These are phyloP conservation scores for Phyllopteryx taeniolatus DNA, from an alignment of 2,113 vertebrate species.

Conservation along the genomic window DNA sequence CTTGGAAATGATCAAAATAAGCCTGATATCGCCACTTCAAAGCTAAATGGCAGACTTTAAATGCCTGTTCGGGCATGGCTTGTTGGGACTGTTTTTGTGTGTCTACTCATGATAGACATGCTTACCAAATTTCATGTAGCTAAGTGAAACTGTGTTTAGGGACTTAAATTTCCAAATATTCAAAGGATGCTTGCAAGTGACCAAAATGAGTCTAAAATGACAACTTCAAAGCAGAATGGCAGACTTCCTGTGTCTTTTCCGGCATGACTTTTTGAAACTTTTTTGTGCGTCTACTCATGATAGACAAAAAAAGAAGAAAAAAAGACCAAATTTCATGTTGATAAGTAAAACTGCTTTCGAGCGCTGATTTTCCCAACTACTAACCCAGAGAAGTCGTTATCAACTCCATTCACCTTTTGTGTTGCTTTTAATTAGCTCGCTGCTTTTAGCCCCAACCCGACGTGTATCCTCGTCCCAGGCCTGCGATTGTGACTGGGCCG, in stretches of 20 bases:
- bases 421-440: conserved; percentile 12
- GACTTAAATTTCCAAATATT: background rate
- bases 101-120: background rate
- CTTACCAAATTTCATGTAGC: background rate
- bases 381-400: background rate
- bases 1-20: too few species aligned
- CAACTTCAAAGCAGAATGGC: background rate
- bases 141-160: background rate
- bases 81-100: background rate
- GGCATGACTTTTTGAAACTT: too few species aligned
- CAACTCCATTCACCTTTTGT: background rate
- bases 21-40: too few species aligned
- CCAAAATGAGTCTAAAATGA: background rate
- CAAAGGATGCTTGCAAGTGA: background rate
- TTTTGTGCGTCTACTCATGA: too few species aligned
- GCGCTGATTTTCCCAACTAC: background rate
- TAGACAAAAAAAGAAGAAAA: too few species aligned
- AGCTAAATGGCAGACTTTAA: background rate
- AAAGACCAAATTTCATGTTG: background rate
- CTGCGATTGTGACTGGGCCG: conserved; percentile 21
- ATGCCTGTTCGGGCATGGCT: background rate
- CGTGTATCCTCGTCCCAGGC: conserved; percentile 13
- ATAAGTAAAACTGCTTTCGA: background rate
- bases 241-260: background rate
- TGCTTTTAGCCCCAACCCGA: conserved; percentile 9